A percentile compares a stretch with the other conserved stretches of the same genome.
Evolutionary conservation across 1,140 invertebrate genomes (phyloP).

Genomic region (Halotydeus destructor): DNA sequence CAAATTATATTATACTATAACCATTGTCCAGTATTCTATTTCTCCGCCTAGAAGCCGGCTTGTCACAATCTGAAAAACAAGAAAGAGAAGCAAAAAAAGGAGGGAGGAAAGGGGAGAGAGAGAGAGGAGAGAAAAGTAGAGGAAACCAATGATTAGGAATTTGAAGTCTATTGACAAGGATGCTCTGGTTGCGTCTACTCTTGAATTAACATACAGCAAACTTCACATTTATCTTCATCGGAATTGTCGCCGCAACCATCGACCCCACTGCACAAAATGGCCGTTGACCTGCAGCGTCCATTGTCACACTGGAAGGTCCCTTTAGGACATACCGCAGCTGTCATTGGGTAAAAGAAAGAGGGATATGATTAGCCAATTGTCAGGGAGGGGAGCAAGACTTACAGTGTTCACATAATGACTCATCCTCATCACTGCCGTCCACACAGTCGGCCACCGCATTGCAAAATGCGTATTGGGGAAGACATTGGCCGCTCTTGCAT

Average conservation of each 20-base stretch:
- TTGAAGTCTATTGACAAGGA: neutral
- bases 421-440: constrained; percentile 61
- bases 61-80: constrained; percentile 1
- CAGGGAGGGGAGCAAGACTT: constrained; percentile 8
- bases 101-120: neutral
- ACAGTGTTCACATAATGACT: constrained; percentile 37
- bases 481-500: constrained; percentile 56
- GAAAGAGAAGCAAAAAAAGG: neutral
- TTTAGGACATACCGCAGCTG: constrained; percentile 10
- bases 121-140: neutral
- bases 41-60: no score
- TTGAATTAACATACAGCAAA: constrained; percentile 50
- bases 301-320: constrained; percentile 40
- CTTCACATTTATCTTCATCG: constrained; percentile 55
- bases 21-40: no score
- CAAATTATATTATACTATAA: no score
- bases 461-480: constrained; percentile 71
- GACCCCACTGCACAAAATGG: constrained; percentile 59
- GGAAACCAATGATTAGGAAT: neutral
- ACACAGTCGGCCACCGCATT: constrained; percentile 62
- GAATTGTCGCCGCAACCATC: constrained; percentile 74
- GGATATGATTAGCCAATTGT: neutral
- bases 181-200: neutral
- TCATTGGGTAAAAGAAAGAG: neutral
- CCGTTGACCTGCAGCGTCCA: constrained; percentile 59